Conservation (phyloP, 2,888 invertebrate species). For the Andricus curvator region DNA sequence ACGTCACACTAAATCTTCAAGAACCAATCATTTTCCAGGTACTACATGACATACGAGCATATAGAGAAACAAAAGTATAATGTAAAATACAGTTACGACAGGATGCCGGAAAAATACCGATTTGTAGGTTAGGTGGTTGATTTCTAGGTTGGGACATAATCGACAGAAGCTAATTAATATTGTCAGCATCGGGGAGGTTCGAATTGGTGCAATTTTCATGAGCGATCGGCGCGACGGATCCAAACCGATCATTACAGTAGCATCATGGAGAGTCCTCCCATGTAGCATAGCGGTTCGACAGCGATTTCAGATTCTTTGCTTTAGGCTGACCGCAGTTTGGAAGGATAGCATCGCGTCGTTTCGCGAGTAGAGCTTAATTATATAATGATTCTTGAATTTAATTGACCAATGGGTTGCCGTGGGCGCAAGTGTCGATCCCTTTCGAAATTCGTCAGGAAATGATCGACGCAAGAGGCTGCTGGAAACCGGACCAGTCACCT, state of each 20-base stretch:
- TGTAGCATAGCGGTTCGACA: constrained; percentile 3
- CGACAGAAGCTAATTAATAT: constrained; percentile 38
- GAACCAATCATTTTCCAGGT: not conserved
- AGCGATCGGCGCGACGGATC: constrained; percentile 29
- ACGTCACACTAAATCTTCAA: not conserved
- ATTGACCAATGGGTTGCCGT: constrained; percentile 45
- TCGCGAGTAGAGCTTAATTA: not conserved
- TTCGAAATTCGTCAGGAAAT: constrained; percentile 69
- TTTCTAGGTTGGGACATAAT: constrained; percentile 28
- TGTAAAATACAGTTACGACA: constrained; percentile 29
- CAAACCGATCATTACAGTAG: constrained; percentile 35
- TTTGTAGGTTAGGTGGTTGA: constrained; percentile 33
- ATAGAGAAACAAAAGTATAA: constrained; percentile 32
- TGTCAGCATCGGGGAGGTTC: constrained; percentile 12
- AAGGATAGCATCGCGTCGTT: not conserved
- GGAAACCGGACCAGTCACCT: constrained; percentile 74
- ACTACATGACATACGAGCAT: not conserved
- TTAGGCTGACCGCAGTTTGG: not conserved
- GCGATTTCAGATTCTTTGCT: constrained; percentile 6
- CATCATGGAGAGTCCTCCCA: not conserved
- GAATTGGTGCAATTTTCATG: constrained; percentile 23
- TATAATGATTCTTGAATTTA: not conserved
- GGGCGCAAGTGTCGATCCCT: constrained; percentile 58
- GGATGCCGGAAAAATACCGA: constrained; percentile 40
- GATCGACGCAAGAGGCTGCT: constrained; percentile 66